These are phyloP conservation scores for Phrynosoma blainvillii DNA, from an alignment of 2,113 vertebrate genomes.

Conservation along the genomic window DNA sequence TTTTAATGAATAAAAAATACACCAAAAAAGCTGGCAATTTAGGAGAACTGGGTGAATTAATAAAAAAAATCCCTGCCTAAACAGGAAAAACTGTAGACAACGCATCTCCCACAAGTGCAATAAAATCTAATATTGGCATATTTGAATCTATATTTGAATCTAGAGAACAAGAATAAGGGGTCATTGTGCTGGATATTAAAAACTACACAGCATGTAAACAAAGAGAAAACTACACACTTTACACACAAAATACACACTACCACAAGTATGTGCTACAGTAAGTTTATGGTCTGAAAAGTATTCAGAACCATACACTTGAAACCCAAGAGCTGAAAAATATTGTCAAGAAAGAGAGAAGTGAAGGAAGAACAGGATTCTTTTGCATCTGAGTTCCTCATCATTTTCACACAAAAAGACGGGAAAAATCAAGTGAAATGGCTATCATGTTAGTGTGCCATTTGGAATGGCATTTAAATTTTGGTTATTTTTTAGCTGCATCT, in stretches of 20 bases:
- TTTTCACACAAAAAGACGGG: not conserved
- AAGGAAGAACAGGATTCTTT: too few species aligned
- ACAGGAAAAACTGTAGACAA: not conserved
- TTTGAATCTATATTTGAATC: not conserved
- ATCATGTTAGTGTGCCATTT: not conserved
- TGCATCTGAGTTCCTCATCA: not conserved
- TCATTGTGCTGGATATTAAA: not conserved
- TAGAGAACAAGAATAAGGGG: not conserved
- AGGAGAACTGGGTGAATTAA: not conserved
- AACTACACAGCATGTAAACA: not conserved
- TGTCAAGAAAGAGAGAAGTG: too few species aligned
- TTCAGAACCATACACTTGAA: not conserved
- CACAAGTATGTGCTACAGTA: too few species aligned
- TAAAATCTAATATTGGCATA: not conserved
- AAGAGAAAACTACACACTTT: not conserved
- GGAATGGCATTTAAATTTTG: not conserved
- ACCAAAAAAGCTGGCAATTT: not conserved
- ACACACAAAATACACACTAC: not conserved
- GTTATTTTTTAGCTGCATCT: not conserved
- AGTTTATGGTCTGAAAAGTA: not conserved
- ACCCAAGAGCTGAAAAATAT: not conserved
- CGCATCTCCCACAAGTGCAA: not conserved
- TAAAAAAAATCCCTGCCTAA: not conserved
- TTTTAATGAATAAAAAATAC: not conserved
- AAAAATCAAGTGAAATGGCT: too few species aligned